A percentile compares a stretch with the other conserved stretches of the same genome.
Evolutionary conservation across 2,797 vertebrate species (phyloP).

Genomic region (Danio kyathit): DNA sequence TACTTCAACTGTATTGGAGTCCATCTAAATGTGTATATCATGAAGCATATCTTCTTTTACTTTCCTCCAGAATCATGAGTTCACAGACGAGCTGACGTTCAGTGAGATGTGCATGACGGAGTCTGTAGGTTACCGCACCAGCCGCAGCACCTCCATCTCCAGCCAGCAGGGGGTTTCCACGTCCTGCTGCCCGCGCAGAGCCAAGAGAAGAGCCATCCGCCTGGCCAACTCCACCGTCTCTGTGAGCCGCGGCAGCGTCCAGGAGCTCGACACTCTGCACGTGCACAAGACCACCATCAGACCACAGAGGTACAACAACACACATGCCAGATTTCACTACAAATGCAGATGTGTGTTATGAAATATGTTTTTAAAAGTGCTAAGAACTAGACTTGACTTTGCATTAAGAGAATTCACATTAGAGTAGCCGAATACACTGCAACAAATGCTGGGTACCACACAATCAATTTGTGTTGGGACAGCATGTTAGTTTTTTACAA

Average conservation of each 20-base stretch:
- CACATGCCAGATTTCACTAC: no score
- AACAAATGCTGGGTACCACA: no score
- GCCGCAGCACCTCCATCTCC: slow-evolving; percentile 90
- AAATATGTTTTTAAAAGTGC: background rate
- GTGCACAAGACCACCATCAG: slow-evolving; percentile 72
- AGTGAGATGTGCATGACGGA: slow-evolving; percentile 87
- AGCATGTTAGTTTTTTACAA: no score
- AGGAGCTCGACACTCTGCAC: slow-evolving; percentile 88
- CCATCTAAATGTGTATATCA: background rate
- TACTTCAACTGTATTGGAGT: no score
- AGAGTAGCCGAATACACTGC: no score
- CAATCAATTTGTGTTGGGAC: no score
- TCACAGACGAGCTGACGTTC: slow-evolving; percentile 81
- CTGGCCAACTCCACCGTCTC: slow-evolving; percentile 91
- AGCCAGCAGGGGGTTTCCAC: slow-evolving; percentile 85
- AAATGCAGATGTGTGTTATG: background rate
- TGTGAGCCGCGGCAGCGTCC: slow-evolving; percentile 87
- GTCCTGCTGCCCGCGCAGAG: slow-evolving; percentile 86
- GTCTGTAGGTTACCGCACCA: slow-evolving; percentile 86
- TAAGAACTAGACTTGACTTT: no score
- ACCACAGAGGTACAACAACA: slow-evolving; percentile 75
- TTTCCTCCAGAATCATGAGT: slow-evolving; percentile 78
- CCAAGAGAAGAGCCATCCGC: slow-evolving; percentile 85
- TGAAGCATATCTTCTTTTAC: background rate
- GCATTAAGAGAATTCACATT: no score